A percentile compares a stretch with the other conserved stretches of the same genome.
phyloP scores from a whole-genome alignment of 2,113 vertebrate genomes.

The Phocoena sinus region DNA sequence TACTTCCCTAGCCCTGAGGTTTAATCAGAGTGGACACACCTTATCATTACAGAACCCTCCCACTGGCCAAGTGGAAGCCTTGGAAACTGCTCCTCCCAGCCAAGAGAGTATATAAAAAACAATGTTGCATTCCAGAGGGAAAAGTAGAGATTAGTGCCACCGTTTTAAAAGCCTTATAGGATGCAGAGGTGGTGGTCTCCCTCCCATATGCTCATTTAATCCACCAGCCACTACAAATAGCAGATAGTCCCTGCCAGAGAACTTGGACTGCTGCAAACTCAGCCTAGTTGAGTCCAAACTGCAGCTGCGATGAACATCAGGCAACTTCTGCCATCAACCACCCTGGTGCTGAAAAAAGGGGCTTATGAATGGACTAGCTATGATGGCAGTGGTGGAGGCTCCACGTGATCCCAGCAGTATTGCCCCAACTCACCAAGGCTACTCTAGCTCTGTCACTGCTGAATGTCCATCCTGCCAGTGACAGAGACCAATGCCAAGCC shows the following conservation, averaged over 20 bases:
- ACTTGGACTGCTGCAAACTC: not conserved
- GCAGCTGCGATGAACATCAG: not conserved
- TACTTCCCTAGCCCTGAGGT: not conserved
- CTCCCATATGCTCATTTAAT: not conserved
- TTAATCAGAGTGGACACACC: not conserved
- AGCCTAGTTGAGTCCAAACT: not conserved
- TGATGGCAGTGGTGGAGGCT: accelerated
- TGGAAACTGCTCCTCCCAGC: not conserved
- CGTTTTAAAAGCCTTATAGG: not conserved
- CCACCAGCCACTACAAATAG: not conserved
- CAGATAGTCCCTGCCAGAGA: not conserved
- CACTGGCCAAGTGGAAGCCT: not conserved
- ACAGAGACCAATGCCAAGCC: not conserved
- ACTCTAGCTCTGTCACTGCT: not conserved
- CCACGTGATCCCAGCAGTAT: not conserved
- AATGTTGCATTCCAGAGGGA: not conserved
- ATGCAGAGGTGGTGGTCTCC: not conserved
- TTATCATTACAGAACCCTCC: not conserved
- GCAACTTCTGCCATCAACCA: not conserved
- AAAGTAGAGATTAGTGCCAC: not conserved
- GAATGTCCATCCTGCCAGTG: no score
- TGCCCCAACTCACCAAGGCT: not conserved
- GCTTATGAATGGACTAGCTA: not conserved
- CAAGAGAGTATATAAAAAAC: not conserved
- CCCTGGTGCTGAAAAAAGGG: not conserved